Percentiles rank a stretch among this genome's conserved stretches.
Evolutionary conservation across 2,113 vertebrate genomes (phyloP).

Genomic region (Cervus canadensis): DNA sequence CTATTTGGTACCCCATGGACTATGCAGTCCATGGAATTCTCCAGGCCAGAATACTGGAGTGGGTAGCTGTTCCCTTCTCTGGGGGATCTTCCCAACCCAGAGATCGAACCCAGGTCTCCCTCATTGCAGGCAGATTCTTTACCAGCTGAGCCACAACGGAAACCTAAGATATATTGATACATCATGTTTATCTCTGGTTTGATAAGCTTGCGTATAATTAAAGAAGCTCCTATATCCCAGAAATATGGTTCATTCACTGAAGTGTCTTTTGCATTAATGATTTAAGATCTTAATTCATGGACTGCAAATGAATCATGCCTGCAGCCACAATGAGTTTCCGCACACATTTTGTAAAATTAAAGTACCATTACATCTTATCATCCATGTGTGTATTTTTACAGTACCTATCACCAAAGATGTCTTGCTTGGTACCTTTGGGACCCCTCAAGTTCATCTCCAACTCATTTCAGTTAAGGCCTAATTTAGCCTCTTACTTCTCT

Average conservation of each 20-base stretch:
- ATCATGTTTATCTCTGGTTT: background rate
- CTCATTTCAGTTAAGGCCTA: background rate
- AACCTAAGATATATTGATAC: background rate
- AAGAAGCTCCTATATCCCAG: background rate
- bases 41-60: background rate
- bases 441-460: background rate
- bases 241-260: constrained; percentile 20
- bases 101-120: background rate
- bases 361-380: background rate
- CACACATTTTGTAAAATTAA: constrained; percentile 19
- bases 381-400: background rate
- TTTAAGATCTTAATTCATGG: constrained; percentile 30
- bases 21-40: background rate
- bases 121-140: background rate
- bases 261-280: background rate
- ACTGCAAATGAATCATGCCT: background rate
- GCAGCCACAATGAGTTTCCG: background rate
- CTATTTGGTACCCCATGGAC: background rate
- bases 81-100: background rate
- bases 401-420: background rate
- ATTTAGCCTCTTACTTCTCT: constrained; percentile 4
- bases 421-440: background rate
- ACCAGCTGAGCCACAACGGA: background rate
- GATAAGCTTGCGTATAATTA: background rate
- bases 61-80: background rate